These are phyloP conservation scores for Hypercompe scribonia DNA, from an alignment of 2,888 invertebrate species.

Conservation along the genomic window DNA sequence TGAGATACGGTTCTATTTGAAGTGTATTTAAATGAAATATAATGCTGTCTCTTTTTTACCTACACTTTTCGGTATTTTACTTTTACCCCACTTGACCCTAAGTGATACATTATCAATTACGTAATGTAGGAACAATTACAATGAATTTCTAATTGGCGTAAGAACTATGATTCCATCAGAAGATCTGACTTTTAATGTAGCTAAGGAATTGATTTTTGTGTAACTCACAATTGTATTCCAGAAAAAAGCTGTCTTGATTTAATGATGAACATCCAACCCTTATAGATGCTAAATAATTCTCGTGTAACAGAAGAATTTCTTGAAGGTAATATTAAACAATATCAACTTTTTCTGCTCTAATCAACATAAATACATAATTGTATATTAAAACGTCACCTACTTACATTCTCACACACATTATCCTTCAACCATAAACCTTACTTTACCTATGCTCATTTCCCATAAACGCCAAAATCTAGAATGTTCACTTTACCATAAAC, in stretches of 20 bases:
- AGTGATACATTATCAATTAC: no score
- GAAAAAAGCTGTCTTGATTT: neutral
- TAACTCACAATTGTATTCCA: neutral
- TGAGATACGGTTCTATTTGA: no score
- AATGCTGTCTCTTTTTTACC: no score
- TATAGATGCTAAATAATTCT: neutral
- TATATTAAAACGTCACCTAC: slow-evolving; percentile 26
- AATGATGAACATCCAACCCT: neutral
- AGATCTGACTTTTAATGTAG: no score
- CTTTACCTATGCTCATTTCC: slow-evolving; percentile 68
- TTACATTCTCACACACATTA: slow-evolving; percentile 51
- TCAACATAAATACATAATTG: slow-evolving; percentile 12
- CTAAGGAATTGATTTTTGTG: no score
- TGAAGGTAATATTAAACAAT: neutral
- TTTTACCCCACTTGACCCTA: no score
- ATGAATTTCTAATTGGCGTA: neutral
- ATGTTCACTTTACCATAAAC: slow-evolving; percentile 74
- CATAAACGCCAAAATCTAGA: slow-evolving; percentile 79
- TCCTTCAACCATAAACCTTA: slow-evolving; percentile 60
- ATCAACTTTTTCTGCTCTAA: slow-evolving; percentile 18
- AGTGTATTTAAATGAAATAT: no score
- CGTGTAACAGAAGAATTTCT: neutral
- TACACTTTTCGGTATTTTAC: no score
- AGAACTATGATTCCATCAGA: neutral
- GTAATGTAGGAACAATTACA: no score